Evolutionary conservation across 2,797 vertebrate species (phyloP).

Genomic region (Micromesistius poutassou): DNA sequence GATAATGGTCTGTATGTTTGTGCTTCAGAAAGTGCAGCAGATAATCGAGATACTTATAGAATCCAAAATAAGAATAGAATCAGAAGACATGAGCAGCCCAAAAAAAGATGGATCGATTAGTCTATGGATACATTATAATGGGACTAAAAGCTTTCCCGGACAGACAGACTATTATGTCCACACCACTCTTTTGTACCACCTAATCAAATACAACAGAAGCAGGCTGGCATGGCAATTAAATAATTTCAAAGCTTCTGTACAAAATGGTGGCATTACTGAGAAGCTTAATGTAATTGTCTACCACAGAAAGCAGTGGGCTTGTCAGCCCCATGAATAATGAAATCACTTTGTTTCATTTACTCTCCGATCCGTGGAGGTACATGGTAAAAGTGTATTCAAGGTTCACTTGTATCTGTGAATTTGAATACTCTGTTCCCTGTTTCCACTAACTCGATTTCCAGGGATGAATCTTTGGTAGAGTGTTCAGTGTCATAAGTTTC

Average conservation of each 20-base stretch:
- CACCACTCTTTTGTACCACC: not conserved
- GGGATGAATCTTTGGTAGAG: not conserved
- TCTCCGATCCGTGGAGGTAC: slow-evolving; percentile 14
- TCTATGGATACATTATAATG: not conserved
- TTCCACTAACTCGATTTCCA: not conserved
- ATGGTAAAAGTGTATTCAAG: not conserved
- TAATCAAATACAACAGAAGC: slow-evolving; percentile 6
- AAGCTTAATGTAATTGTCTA: slow-evolving; percentile 32
- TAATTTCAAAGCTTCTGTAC: slow-evolving; percentile 9
- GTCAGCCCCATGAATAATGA: slow-evolving; percentile 46
- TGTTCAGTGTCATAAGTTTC: not conserved
- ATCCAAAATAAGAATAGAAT: no score
- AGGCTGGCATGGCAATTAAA: not conserved
- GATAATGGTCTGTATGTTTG: not conserved
- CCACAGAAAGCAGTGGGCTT: slow-evolving; percentile 33
- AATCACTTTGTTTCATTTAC: slow-evolving; percentile 33
- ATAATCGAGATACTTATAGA: not conserved
- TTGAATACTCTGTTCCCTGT: not conserved
- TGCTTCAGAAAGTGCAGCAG: no score
- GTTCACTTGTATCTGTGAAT: not conserved
- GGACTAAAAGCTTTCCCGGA: not conserved
- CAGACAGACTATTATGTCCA: not conserved
- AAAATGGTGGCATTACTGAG: not conserved
- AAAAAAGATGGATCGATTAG: not conserved
- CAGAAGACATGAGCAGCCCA: no score